phyloP scores from a whole-genome alignment of 2,888 invertebrate genomes.

The Morpho helenor region DNA sequence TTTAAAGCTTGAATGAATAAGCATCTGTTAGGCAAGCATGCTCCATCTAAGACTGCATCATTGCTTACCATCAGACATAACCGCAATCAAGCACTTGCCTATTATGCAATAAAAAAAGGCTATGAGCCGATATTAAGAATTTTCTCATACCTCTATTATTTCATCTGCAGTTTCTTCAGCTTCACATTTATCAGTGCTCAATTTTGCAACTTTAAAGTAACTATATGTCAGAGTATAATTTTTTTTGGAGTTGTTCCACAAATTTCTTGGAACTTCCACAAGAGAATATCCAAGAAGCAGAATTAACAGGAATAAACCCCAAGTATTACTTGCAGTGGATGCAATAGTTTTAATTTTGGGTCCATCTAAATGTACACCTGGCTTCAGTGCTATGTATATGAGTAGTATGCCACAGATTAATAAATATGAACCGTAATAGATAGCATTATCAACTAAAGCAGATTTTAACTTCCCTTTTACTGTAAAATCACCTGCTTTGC shows the following conservation, averaged over 20 bases:
- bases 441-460: conserved; percentile 96
- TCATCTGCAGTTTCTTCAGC: conserved; percentile 98
- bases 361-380: conserved; percentile 93
- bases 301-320: conserved; percentile 97
- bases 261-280: conserved; percentile 94
- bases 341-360: conserved; percentile 97
- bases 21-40: too few relatives aligned
- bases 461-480: conserved; percentile 96
- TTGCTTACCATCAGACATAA: too few relatives aligned
- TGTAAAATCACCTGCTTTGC: conserved; percentile 98
- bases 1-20: too few relatives aligned
- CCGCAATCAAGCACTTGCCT: too few relatives aligned
- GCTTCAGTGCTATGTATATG: conserved; percentile 95
- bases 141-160: conserved; percentile 87
- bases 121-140: too few relatives aligned
- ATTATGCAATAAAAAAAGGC: too few relatives aligned
- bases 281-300: conserved; percentile 95
- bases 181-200: conserved; percentile 96
- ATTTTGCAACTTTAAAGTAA: conserved; percentile 96
- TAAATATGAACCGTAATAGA: conserved; percentile 98
- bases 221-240: conserved; percentile 91
- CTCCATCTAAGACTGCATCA: too few relatives aligned
- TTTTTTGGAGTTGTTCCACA: conserved; percentile 94
- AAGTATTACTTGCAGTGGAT: conserved; percentile 99
- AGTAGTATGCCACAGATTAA: conserved; percentile 96